Percentiles rank a stretch among this genome's conserved stretches.
These are phyloP conservation scores for Anarsia innoxiella DNA, from an alignment of 2,888 invertebrate species.

Conservation along the genomic window DNA sequence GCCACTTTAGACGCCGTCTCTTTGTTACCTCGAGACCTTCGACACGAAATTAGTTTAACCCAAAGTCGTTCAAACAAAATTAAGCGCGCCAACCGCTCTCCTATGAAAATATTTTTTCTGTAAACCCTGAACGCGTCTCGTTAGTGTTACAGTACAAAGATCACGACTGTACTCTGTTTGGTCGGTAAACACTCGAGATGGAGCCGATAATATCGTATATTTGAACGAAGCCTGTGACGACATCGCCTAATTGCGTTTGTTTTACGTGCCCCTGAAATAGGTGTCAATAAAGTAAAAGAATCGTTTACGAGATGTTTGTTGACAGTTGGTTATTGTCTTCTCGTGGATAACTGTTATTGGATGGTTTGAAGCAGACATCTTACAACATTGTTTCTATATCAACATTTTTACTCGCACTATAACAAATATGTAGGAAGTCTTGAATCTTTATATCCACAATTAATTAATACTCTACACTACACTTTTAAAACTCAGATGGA, in stretches of 20 bases:
- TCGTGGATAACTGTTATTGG: too few relatives aligned
- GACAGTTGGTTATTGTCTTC: too few relatives aligned
- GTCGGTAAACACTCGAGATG: constrained; percentile 13
- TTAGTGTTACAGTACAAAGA: constrained; percentile 12
- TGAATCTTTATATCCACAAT: too few relatives aligned
- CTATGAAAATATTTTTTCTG: constrained; percentile 20
- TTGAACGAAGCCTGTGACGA: constrained; percentile 13
- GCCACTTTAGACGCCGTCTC: background rate
- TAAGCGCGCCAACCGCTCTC: constrained; percentile 30
- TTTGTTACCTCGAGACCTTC: background rate
- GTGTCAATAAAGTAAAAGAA: constrained; percentile 20
- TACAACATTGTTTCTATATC: too few relatives aligned
- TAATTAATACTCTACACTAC: too few relatives aligned
- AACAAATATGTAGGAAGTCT: too few relatives aligned
- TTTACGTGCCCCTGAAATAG: constrained; percentile 34
- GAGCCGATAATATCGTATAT: constrained; percentile 14
- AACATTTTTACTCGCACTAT: too few relatives aligned
- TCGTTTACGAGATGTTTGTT: too few relatives aligned
- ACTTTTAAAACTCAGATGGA: too few relatives aligned
- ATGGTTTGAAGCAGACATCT: too few relatives aligned
- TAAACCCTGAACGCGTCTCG: constrained; percentile 8
- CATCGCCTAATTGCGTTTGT: constrained; percentile 28
- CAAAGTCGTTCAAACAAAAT: constrained; percentile 40
- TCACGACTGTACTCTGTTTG: constrained; percentile 13
- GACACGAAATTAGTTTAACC: background rate